Conservation (phyloP, 1,140 invertebrate genomes). For the Leptinotarsa texana region DNA sequence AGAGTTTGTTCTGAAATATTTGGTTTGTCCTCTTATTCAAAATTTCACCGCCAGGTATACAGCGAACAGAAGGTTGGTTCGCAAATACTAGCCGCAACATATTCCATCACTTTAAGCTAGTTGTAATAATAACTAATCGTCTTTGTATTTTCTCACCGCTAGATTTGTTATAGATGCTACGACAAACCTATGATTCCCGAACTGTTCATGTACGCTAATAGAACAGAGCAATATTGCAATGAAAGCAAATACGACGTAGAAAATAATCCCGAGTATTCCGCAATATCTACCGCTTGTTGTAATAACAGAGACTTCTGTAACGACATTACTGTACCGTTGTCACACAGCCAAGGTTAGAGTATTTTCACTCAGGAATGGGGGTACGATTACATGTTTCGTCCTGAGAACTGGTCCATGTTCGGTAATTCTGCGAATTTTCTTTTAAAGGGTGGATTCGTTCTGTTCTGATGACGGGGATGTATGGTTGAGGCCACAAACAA, state of each 20-base stretch:
- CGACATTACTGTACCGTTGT: slow-evolving; percentile 23
- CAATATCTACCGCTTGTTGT: slow-evolving; percentile 43
- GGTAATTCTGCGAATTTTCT: background rate
- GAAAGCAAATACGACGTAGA: slow-evolving; percentile 31
- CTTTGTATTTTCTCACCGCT: slow-evolving; percentile 3
- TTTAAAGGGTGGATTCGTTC: background rate
- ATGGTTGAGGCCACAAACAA: no score
- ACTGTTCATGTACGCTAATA: slow-evolving; percentile 29
- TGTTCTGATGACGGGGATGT: background rate
- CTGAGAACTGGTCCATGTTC: slow-evolving; percentile 18
- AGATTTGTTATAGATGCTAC: slow-evolving; percentile 49
- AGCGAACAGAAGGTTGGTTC: no score
- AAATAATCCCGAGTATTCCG: slow-evolving; percentile 33
- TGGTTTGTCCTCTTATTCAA: no score
- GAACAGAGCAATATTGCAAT: slow-evolving; percentile 43
- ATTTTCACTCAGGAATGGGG: slow-evolving; percentile 14
- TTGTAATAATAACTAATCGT: background rate
- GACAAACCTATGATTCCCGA: slow-evolving; percentile 40
- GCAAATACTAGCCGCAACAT: no score
- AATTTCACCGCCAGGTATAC: no score
- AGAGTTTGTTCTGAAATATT: no score
- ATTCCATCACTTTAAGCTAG: background rate
- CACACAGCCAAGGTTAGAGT: slow-evolving; percentile 32
- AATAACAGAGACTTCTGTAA: slow-evolving; percentile 48
- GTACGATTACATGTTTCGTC: slow-evolving; percentile 2